A percentile compares a stretch with the other conserved stretches of the same genome.
Conservation (phyloP, 1,140 invertebrate species). For the Drosophila punjabiensis region DNA sequence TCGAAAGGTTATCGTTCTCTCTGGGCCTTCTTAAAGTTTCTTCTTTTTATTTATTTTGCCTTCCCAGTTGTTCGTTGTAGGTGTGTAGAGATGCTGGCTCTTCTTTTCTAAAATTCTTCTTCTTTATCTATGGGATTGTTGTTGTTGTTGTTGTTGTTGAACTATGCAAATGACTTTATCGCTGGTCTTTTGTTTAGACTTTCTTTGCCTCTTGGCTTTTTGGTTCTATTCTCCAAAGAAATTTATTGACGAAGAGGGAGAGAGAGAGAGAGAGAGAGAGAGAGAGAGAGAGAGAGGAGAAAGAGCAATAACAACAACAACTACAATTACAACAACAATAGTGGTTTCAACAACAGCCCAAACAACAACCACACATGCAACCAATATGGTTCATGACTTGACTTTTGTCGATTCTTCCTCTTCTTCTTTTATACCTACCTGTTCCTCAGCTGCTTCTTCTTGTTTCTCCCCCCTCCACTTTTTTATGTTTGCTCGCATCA, state of each 20-base stretch:
- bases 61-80: constrained; percentile 33
- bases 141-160: constrained; percentile 42
- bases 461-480: constrained; percentile 7
- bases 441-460: constrained; percentile 33
- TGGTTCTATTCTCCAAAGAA: constrained; percentile 37
- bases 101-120: constrained; percentile 6
- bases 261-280: constrained; percentile 14
- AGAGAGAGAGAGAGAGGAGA: constrained; percentile 16
- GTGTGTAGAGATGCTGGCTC: constrained; percentile 26
- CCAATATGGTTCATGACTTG: constrained; percentile 65
- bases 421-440: constrained; percentile 41
- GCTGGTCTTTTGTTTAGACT: constrained; percentile 15
- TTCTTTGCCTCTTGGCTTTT: constrained; percentile 22
- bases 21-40: constrained; percentile 11
- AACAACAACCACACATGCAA: constrained; percentile 17
- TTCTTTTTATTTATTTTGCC: constrained; percentile 16
- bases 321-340: constrained; percentile 6
- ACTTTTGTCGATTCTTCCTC: constrained; percentile 62
- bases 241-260: constrained; percentile 58
- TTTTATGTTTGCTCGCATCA: constrained; percentile 78
- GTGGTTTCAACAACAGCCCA: neutral
- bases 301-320: constrained; percentile 5
- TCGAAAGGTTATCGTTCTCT: constrained; percentile 73
- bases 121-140: constrained; percentile 22
- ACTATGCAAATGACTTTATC: constrained; percentile 83